These are phyloP conservation scores for Microcebus tavaratra DNA, from an alignment of 2,113 vertebrate species.

Conservation along the genomic window DNA sequence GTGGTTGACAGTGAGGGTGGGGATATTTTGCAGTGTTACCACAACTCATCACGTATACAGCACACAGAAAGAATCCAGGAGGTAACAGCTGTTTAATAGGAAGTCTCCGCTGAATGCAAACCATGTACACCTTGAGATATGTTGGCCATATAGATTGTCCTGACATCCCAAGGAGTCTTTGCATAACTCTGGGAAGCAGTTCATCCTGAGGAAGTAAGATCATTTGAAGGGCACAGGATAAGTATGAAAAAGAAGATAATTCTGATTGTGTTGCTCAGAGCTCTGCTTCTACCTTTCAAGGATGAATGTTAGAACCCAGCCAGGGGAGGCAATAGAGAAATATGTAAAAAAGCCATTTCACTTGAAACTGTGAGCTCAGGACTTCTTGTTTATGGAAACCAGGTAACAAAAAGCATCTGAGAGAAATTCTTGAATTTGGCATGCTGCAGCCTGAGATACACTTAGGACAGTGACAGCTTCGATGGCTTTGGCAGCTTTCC, in stretches of 20 bases:
- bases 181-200: background rate
- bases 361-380: background rate
- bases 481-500: background rate
- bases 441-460: background rate
- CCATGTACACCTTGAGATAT: background rate
- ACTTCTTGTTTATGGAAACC: background rate
- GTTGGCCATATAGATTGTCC: background rate
- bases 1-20: background rate
- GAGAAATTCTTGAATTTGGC: background rate
- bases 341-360: background rate
- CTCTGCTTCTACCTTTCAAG: background rate
- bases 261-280: background rate
- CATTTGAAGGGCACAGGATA: background rate
- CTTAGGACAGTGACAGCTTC: background rate
- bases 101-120: background rate
- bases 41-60: background rate
- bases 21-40: constrained; percentile 30
- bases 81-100: background rate
- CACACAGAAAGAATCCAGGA: constrained; percentile 15
- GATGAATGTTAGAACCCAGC: background rate
- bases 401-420: background rate
- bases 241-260: background rate
- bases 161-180: background rate
- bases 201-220: background rate
- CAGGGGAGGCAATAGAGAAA: background rate